Evolutionary conservation across 92 coral and sea anemone genomes (phyloP).

Genomic region (Virgularia gustaviana): DNA sequence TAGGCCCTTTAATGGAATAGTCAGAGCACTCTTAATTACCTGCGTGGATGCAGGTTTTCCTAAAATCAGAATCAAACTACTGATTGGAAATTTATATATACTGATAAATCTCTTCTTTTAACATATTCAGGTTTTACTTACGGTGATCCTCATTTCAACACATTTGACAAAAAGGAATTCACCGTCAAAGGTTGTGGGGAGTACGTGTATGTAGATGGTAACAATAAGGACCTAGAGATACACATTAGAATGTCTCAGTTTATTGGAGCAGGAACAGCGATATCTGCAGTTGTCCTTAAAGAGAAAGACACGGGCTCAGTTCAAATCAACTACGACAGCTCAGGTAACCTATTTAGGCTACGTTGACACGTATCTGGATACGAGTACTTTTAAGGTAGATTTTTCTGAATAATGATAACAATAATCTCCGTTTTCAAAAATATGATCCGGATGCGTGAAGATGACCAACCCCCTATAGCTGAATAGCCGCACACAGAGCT

Average conservation of each 20-base stretch:
- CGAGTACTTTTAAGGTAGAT: too few relatives aligned
- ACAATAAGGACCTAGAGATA: background rate
- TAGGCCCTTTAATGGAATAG: too few relatives aligned
- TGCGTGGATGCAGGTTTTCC: background rate
- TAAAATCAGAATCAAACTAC: background rate
- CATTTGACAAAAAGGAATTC: conserved; percentile 14
- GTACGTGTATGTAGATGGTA: background rate
- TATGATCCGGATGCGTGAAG: too few relatives aligned
- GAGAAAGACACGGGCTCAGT: background rate
- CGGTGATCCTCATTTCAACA: conserved; percentile 28
- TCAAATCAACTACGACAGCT: conserved; percentile 18
- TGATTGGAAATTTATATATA: background rate
- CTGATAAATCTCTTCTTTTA: background rate
- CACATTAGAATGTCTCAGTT: conserved; percentile 20
- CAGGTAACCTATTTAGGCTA: conserved; percentile 4
- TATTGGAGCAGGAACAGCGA: conserved; percentile 26
- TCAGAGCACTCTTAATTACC: background rate
- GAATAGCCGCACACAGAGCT: too few relatives aligned
- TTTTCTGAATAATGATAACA: too few relatives aligned
- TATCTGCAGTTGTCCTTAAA: conserved; percentile 26
- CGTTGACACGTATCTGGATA: too few relatives aligned
- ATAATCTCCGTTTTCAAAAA: too few relatives aligned
- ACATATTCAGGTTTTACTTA: background rate
- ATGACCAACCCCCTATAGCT: too few relatives aligned
- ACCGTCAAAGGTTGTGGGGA: conserved; percentile 35